phyloP scores from a whole-genome alignment of 2,888 invertebrate species.

The Hydriomena furcata region DNA sequence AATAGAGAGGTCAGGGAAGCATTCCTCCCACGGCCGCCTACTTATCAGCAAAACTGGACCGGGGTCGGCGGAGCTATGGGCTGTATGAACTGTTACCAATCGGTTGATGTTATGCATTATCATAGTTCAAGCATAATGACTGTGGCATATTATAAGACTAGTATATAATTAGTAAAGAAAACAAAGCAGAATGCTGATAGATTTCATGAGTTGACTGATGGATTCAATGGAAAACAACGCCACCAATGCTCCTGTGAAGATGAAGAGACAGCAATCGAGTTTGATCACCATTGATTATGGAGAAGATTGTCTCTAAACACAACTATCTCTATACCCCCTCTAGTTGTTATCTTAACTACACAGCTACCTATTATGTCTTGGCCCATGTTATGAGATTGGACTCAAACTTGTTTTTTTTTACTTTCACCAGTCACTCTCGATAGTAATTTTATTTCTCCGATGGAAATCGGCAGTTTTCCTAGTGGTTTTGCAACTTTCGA shows the following conservation, averaged over 20 bases:
- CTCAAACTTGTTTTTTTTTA: constrained; percentile 40
- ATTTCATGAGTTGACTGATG: background rate
- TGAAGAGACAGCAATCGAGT: too few relatives aligned
- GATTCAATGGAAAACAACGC: too few relatives aligned
- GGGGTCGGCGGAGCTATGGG: constrained; percentile 43
- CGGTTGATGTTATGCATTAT: constrained; percentile 23
- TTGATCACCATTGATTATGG: too few relatives aligned
- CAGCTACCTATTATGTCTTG: constrained; percentile 13
- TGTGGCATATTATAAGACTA: background rate
- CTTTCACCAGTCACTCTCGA: constrained; percentile 55
- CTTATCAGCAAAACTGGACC: constrained; percentile 58
- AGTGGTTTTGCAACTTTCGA: constrained; percentile 34
- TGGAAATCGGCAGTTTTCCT: constrained; percentile 36
- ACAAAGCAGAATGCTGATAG: background rate
- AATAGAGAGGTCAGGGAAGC: constrained; percentile 66
- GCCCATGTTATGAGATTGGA: constrained; percentile 22
- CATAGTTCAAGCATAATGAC: constrained; percentile 11
- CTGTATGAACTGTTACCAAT: constrained; percentile 23
- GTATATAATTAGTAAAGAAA: too few relatives aligned
- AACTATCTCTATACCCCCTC: too few relatives aligned
- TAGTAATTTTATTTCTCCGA: constrained; percentile 43
- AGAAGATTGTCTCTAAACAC: too few relatives aligned
- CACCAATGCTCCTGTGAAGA: too few relatives aligned
- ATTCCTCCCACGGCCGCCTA: constrained; percentile 61
- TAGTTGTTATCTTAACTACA: constrained; percentile 6